These are phyloP conservation scores for Carduelis carduelis DNA, from an alignment of 2,797 vertebrate genomes.

Conservation along the genomic window DNA sequence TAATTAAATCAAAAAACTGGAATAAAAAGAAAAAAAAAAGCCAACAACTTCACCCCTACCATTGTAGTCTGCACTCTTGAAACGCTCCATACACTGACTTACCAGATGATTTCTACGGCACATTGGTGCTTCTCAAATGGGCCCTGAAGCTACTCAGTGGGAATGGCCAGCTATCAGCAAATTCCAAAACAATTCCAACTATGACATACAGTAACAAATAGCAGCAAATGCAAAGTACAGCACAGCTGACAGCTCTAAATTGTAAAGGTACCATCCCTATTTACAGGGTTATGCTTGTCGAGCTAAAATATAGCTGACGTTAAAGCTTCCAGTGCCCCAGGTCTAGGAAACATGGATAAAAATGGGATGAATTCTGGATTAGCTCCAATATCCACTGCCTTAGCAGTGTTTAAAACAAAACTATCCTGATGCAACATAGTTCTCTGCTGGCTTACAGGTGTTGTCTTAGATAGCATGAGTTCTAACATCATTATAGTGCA, in stretches of 20 bases:
- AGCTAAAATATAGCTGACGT: neutral
- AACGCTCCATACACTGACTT: neutral
- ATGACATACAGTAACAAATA: neutral
- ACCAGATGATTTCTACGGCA: neutral
- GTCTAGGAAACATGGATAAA: neutral
- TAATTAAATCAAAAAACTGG: neutral
- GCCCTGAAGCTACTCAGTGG: neutral
- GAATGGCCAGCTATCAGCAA: neutral
- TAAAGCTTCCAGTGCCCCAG: neutral
- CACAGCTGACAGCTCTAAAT: neutral
- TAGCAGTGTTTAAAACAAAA: neutral
- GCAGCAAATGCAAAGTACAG: neutral
- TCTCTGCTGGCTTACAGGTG: neutral
- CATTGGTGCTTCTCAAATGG: neutral
- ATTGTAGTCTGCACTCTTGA: neutral
- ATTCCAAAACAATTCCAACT: neutral
- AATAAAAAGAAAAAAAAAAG: neutral
- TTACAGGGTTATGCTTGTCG: neutral
- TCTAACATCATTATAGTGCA: too few species aligned
- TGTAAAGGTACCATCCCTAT: neutral
- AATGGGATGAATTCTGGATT: neutral
- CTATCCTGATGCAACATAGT: neutral
- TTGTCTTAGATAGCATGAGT: too few species aligned
- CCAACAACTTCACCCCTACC: neutral
- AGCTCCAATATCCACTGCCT: neutral